These are phyloP conservation scores for Xenus cinereus DNA, from an alignment of 2,113 vertebrate genomes.

Conservation along the genomic window DNA sequence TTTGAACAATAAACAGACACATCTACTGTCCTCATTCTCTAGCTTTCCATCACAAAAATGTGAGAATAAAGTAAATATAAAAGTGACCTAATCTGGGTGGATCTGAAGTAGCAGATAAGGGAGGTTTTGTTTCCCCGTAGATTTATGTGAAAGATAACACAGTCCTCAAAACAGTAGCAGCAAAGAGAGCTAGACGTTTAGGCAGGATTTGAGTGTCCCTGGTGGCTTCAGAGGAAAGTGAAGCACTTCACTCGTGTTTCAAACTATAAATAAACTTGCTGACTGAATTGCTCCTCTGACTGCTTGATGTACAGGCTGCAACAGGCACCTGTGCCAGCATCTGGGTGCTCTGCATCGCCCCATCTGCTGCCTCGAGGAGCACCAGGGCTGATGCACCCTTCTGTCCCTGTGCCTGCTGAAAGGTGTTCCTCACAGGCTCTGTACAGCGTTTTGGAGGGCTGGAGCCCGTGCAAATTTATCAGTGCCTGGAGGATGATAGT, in stretches of 20 bases:
- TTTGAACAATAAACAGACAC: not conserved
- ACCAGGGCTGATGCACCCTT: not conserved
- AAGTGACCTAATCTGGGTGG: not conserved
- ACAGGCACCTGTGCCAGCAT: accelerated
- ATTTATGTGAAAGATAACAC: not conserved
- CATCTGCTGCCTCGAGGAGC: not conserved
- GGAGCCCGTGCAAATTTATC: accelerated
- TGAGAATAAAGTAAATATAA: not conserved
- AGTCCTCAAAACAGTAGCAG: not conserved
- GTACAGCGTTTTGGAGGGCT: not conserved
- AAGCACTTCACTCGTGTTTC: not conserved
- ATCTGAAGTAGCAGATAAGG: not conserved
- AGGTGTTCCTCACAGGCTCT: not conserved
- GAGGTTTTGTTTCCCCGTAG: not conserved
- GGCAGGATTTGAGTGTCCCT: not conserved
- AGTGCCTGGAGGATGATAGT: not conserved
- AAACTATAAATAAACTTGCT: not conserved
- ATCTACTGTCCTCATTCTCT: not conserved
- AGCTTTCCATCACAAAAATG: not conserved
- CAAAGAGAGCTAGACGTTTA: not conserved
- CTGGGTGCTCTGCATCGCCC: not conserved
- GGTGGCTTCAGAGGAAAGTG: not conserved
- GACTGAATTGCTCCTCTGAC: accelerated
- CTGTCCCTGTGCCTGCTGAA: not conserved
- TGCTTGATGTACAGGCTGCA: not conserved